A percentile compares a stretch with the other conserved stretches of the same genome.
phyloP scores from a whole-genome alignment of 2,797 vertebrate species.

The Chelonia mydas region DNA sequence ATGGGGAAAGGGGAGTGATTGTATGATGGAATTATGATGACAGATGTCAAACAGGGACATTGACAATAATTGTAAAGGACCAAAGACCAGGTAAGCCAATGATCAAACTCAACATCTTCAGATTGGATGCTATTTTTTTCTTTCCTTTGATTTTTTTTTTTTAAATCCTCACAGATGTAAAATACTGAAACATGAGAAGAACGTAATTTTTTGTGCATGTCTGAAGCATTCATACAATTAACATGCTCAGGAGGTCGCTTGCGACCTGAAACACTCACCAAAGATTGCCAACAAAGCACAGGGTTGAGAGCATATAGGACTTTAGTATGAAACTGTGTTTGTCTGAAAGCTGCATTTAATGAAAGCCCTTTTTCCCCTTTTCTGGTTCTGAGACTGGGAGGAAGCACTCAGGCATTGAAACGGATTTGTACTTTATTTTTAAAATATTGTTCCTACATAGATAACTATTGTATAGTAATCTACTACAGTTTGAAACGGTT shows the following conservation, averaged over 20 bases:
- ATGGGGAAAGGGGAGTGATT: slow-evolving; percentile 14
- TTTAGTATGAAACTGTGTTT: slow-evolving; percentile 52
- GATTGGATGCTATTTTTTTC: slow-evolving; percentile 25
- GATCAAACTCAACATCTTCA: slow-evolving; percentile 64
- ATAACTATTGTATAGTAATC: slow-evolving; percentile 18
- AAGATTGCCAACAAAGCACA: slow-evolving; percentile 61
- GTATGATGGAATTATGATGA: slow-evolving; percentile 41
- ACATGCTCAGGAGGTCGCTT: slow-evolving; percentile 59
- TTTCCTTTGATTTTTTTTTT: slow-evolving; percentile 39
- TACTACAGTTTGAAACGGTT: neutral
- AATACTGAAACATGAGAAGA: slow-evolving; percentile 52
- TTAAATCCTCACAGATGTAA: slow-evolving; percentile 56
- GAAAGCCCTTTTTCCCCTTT: slow-evolving; percentile 37
- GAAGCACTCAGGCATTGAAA: slow-evolving; percentile 60
- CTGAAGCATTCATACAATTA: slow-evolving; percentile 65
- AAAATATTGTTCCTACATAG: slow-evolving; percentile 65
- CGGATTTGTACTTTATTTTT: slow-evolving; percentile 57
- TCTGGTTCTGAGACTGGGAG: slow-evolving; percentile 57
- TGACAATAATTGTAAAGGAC: slow-evolving; percentile 47
- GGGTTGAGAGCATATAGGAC: slow-evolving; percentile 23
- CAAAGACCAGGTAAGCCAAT: neutral
- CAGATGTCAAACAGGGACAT: slow-evolving; percentile 64
- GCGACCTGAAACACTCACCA: slow-evolving; percentile 65
- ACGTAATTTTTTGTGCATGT: slow-evolving; percentile 25
- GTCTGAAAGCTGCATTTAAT: slow-evolving; percentile 60